Percentiles rank a stretch among this genome's conserved stretches.
phyloP scores from a whole-genome alignment of 2,888 invertebrate genomes.

The Ceriagrion tenellum region DNA sequence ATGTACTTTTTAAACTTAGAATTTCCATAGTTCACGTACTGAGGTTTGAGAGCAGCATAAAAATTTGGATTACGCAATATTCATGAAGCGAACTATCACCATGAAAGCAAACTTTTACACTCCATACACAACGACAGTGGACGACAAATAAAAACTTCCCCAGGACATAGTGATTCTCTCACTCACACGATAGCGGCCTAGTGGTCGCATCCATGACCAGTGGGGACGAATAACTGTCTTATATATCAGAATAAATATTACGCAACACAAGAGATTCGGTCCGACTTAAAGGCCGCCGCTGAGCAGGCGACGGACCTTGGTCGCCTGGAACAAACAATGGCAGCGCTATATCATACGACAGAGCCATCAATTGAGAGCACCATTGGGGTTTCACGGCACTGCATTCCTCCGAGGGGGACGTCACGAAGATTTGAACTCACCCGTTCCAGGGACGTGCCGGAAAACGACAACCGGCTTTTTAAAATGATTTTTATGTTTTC shows the following conservation, averaged over 20 bases:
- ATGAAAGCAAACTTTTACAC: too few relatives aligned
- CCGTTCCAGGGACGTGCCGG: not conserved
- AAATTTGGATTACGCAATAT: too few relatives aligned
- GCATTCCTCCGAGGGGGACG: not conserved
- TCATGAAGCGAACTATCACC: too few relatives aligned
- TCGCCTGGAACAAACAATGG: conserved; percentile 11
- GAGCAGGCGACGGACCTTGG: not conserved
- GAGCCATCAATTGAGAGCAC: not conserved
- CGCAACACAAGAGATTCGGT: not conserved
- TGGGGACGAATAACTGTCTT: not conserved
- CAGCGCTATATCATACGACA: not conserved
- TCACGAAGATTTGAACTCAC: not conserved
- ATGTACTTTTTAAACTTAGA: too few relatives aligned
- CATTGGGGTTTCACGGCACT: not conserved
- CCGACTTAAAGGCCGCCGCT: not conserved
- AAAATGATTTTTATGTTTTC: not conserved
- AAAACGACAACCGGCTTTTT: not conserved
- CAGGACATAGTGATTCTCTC: not conserved
- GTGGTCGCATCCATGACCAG: not conserved
- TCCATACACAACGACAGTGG: too few relatives aligned
- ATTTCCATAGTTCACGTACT: too few relatives aligned
- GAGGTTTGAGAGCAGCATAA: too few relatives aligned
- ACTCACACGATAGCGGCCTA: not conserved
- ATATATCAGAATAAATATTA: not conserved
- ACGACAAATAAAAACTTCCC: not conserved